Percentiles rank a stretch among this genome's conserved stretches.
phyloP scores from a whole-genome alignment of 2,797 vertebrate genomes.

The Acipenser transmontanus region DNA sequence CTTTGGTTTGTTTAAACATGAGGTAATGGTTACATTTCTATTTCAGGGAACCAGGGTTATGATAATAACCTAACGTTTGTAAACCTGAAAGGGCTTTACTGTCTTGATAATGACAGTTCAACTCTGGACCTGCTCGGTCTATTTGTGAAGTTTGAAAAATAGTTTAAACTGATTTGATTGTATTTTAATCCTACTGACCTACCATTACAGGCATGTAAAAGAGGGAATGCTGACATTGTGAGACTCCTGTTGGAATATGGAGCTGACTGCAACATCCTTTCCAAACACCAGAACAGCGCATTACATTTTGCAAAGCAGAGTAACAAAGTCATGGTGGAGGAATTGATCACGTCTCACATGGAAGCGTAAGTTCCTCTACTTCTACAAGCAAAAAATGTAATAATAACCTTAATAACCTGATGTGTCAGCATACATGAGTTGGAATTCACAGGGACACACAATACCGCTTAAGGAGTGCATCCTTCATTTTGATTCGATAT shows the following conservation, averaged over 20 bases:
- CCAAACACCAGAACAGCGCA: slow-evolving; percentile 85
- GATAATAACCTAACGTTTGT: too few species aligned
- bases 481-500: not conserved
- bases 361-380: slow-evolving; percentile 70
- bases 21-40: too few species aligned
- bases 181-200: not conserved
- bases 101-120: too few species aligned
- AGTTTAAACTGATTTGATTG: not conserved
- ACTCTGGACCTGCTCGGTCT: too few species aligned
- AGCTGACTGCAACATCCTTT: slow-evolving; percentile 87
- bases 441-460: not conserved
- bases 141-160: too few species aligned
- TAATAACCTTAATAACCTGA: not conserved
- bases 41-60: too few species aligned
- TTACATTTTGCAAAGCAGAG: slow-evolving; percentile 84
- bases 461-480: not conserved
- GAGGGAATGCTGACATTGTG: slow-evolving; percentile 87
- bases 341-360: slow-evolving; percentile 82
- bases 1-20: too few species aligned
- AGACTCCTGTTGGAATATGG: slow-evolving; percentile 89
- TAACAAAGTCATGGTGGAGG: slow-evolving; percentile 78
- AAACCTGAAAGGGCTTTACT: too few species aligned
- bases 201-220: slow-evolving; percentile 77
- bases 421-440: not conserved
- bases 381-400: not conserved